Conservation (phyloP, 1,140 invertebrate genomes). For the Penaeus japonicus region DNA sequence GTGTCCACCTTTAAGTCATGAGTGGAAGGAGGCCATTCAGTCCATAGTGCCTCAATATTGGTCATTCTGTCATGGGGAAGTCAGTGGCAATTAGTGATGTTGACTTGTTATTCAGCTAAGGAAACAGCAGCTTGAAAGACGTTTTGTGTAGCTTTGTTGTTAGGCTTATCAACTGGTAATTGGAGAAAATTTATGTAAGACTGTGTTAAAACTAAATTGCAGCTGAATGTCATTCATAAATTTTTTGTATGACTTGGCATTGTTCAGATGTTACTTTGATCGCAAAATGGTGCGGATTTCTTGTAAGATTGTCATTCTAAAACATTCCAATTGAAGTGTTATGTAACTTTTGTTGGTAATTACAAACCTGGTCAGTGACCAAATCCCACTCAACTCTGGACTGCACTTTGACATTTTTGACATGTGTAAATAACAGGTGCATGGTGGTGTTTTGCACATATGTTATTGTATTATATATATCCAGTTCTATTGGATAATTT, state of each 20-base stretch:
- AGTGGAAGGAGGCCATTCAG: constrained; percentile 46
- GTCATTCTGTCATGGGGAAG: constrained; percentile 41
- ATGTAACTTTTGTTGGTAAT: constrained; percentile 47
- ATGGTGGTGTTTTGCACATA: constrained; percentile 49
- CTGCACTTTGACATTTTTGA: constrained; percentile 40
- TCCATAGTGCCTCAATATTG: constrained; percentile 52
- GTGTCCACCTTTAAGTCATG: constrained; percentile 49
- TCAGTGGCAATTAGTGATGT: constrained; percentile 32
- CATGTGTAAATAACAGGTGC: constrained; percentile 46
- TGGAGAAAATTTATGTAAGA: neutral
- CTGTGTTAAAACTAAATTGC: constrained; percentile 37
- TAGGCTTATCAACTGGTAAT: constrained; percentile 19
- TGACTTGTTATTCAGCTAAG: constrained; percentile 47
- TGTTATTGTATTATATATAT: constrained; percentile 44
- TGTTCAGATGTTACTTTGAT: constrained; percentile 33
- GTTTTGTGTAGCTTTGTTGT: constrained; percentile 52
- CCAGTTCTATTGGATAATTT: constrained; percentile 56
- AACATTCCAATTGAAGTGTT: constrained; percentile 58
- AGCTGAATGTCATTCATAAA: constrained; percentile 52
- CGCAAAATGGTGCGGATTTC: constrained; percentile 53
- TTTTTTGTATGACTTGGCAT: constrained; percentile 35
- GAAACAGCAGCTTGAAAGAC: constrained; percentile 51
- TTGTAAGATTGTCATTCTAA: constrained; percentile 45
- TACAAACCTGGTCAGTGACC: constrained; percentile 31
- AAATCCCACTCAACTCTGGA: constrained; percentile 50